phyloP scores from a whole-genome alignment of 2,797 vertebrate genomes.

The Antennarius maculatus region DNA sequence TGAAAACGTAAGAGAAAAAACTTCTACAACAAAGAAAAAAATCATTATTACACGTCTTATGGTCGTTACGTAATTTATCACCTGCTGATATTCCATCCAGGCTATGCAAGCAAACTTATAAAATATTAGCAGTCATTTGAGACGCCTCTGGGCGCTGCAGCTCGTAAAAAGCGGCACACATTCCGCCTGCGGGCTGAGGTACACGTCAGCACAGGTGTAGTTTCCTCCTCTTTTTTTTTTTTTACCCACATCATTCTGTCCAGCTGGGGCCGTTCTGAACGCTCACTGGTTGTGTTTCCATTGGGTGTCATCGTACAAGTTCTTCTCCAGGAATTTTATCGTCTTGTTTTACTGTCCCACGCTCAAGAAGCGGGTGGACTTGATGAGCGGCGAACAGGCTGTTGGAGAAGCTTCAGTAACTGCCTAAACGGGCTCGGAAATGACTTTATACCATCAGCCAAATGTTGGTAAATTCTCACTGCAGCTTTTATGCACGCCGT shows the following conservation, averaged over 20 bases:
- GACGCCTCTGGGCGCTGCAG: constrained; percentile 6
- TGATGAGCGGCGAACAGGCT: constrained; percentile 40
- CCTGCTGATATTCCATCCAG: not conserved
- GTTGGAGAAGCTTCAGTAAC: constrained; percentile 50
- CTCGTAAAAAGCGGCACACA: constrained; percentile 2
- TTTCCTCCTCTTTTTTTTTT: not conserved
- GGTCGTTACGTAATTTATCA: not conserved
- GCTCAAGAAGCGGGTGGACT: constrained; percentile 33
- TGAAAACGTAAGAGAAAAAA: not conserved
- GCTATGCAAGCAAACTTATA: not conserved
- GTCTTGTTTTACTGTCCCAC: constrained; percentile 12
- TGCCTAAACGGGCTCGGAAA: constrained; percentile 44
- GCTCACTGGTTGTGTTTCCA: constrained; percentile 14
- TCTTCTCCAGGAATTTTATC: constrained; percentile 33
- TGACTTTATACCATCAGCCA: constrained; percentile 24
- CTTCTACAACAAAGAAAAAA: too few species aligned
- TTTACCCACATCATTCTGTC: constrained; percentile 1
- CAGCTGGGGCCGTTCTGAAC: constrained; percentile 12
- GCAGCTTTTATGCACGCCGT: constrained; percentile 31
- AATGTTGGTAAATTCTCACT: constrained; percentile 33
- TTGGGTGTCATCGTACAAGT: constrained; percentile 5
- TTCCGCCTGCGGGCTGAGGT: not conserved
- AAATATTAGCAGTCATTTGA: not conserved
- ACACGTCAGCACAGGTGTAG: constrained; percentile 24
- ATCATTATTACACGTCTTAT: not conserved